Evolutionary conservation across 1,140 invertebrate species (phyloP).

Genomic region (Oryzaephilus surinamensis): DNA sequence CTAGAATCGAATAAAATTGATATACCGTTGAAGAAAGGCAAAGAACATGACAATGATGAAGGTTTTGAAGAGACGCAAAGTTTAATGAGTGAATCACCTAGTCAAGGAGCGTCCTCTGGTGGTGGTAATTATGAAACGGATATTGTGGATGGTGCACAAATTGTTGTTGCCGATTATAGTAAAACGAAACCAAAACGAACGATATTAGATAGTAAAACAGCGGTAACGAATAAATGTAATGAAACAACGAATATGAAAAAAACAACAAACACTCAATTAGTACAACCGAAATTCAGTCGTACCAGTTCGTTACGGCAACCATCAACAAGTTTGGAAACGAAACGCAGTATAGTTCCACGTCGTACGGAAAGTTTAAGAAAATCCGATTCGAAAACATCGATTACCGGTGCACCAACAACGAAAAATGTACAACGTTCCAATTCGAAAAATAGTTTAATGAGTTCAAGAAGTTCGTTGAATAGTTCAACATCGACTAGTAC

Average conservation of each 20-base stretch:
- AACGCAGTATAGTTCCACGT: conserved; percentile 14
- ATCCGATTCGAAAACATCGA: conserved; percentile 25
- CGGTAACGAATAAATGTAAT: conserved; percentile 9
- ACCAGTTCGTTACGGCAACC: neutral
- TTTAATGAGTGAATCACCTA: conserved; percentile 71
- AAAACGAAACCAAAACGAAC: conserved; percentile 13
- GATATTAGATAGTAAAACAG: conserved; percentile 1
- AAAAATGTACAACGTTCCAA: conserved; percentile 21
- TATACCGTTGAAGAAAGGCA: conserved; percentile 17
- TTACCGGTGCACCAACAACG: conserved; percentile 10
- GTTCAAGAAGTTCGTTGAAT: conserved; percentile 71
- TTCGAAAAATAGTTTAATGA: conserved; percentile 58
- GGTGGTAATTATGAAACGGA: conserved; percentile 30
- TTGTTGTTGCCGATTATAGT: conserved; percentile 9
- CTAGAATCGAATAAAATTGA: conserved; percentile 24
- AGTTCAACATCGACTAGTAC: conserved; percentile 71
- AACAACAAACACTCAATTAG: conserved; percentile 1
- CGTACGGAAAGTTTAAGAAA: conserved; percentile 35
- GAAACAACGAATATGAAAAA: conserved; percentile 6
- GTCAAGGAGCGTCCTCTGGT: conserved; percentile 35
- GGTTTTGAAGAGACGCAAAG: conserved; percentile 84
- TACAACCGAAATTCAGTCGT: neutral
- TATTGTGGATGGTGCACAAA: conserved; percentile 11
- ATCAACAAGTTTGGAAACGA: conserved; percentile 8
- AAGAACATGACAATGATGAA: conserved; percentile 57